Conservation (phyloP, 2,888 invertebrate species). For the Willowsia nigromaculata region DNA sequence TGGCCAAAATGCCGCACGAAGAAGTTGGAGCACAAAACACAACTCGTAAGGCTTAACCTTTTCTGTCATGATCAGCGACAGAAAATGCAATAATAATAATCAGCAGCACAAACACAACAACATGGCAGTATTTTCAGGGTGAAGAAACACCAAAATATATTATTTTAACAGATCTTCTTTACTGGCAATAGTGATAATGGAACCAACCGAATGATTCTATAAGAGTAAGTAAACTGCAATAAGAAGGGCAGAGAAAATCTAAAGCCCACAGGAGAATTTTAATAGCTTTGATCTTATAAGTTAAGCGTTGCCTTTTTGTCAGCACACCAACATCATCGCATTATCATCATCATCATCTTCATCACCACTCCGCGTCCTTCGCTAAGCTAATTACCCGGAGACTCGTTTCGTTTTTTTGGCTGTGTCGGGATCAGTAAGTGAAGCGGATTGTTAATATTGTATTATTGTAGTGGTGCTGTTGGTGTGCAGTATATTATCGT, state of each 20-base stretch:
- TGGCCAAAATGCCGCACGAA: not conserved
- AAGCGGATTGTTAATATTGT: not conserved
- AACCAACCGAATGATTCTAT: not conserved
- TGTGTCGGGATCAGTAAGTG: not conserved
- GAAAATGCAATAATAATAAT: not conserved
- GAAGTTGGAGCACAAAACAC: not conserved
- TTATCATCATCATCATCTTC: conserved; percentile 36
- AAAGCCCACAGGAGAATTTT: not conserved
- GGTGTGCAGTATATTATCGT: conserved; percentile 2
- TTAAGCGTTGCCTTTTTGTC: conserved; percentile 29
- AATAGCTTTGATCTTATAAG: conserved; percentile 37
- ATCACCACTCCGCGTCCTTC: conserved; percentile 30
- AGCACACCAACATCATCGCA: conserved; percentile 1
- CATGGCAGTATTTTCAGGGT: conserved; percentile 19
- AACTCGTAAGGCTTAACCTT: conserved; percentile 5
- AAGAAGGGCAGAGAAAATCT: not conserved
- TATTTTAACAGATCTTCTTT: not conserved
- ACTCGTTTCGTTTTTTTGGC: conserved; percentile 36
- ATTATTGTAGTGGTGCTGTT: not conserved
- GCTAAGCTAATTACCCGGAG: conserved; percentile 60
- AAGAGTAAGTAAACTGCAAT: not conserved
- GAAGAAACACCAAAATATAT: not conserved
- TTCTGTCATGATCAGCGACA: conserved; percentile 23
- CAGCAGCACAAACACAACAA: not conserved
- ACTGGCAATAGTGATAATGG: conserved; percentile 3